A percentile compares a stretch with the other conserved stretches of the same genome.
Conservation (phyloP, 2,797 vertebrate species). For the Scolopax rusticola region DNA sequence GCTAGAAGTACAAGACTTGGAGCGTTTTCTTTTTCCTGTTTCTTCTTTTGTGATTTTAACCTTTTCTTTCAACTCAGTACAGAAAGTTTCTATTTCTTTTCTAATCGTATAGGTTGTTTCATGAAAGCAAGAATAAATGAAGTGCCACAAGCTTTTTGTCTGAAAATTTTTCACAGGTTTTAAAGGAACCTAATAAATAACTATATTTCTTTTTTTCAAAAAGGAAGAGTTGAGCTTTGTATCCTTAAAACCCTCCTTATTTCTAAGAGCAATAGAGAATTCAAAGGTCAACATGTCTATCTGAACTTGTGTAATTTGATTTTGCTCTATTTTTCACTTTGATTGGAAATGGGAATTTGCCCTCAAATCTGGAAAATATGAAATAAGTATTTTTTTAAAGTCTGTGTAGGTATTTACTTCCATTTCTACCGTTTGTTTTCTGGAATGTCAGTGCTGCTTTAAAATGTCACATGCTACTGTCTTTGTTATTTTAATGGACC, state of each 20-base stretch:
- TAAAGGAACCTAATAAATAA: background rate
- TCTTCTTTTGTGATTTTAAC: background rate
- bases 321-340: background rate
- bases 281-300: background rate
- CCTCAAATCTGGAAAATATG: background rate
- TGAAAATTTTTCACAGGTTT: background rate
- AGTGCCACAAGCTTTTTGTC: background rate
- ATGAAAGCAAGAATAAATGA: conserved; percentile 5
- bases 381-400: background rate
- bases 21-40: background rate
- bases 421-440: background rate
- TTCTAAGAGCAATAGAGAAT: background rate
- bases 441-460: background rate
- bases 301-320: background rate
- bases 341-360: background rate
- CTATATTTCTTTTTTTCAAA: background rate
- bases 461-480: background rate
- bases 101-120: background rate
- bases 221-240: background rate
- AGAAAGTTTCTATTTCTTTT: conserved; percentile 12
- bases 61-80: background rate
- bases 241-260: background rate
- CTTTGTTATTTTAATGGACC: background rate
- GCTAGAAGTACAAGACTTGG: background rate
- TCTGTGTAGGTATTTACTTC: background rate